Base-by-base conservation (phyloP, 2,113 vertebrate species). In the Rafetus swinhoei region DNA sequence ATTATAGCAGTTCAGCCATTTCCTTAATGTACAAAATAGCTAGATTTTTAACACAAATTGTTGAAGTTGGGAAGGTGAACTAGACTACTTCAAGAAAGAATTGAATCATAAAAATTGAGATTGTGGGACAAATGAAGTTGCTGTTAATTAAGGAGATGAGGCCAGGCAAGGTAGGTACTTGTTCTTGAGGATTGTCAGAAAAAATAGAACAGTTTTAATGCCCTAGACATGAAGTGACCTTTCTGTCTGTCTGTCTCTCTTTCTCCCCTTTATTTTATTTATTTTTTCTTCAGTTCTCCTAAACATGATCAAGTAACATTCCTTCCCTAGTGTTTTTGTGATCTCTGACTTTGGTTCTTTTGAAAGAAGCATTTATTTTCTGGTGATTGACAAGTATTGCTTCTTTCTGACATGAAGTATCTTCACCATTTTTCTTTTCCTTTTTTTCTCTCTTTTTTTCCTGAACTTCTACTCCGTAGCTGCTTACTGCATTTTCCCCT, bases 51-150 rank as follows among this genome's bases (percentile, higher is more conserved):
- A 79, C 1, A 1, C 11, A 22, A 1, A 52, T 76, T 84, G 59
- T 76, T 84, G 65, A 82, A 84, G 27, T 1, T 0, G 52, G 27
- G n/a, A 53, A n/a, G 1, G 0, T 24, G 1, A 1, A 2, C 4
- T n/a, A 81, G 59, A 29, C 74, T 6, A 54, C 22, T 29, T 65
- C 39, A 32, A 72, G 0, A 4, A 55, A 56, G 52, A 77, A 21
- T 7, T 53, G 52, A 22, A 25, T 39, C 29, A 19, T 3, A 82
- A 55, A 39, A 16, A 27, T 1, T n/a, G 14, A 84, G 22, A 6
- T 82, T 29, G 10, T 90, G 15, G 57, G 7, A 27, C 19, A 55
- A 79, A 4, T 65, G 50, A 90, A 86, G 7, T 12, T 50, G 22
- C 39, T 25, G 24, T 77, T 77, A 45, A 25, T 77, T 45, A 50